Base-by-base conservation (phyloP, 1,140 invertebrate genomes). In the Drosophila truncata region DNA sequence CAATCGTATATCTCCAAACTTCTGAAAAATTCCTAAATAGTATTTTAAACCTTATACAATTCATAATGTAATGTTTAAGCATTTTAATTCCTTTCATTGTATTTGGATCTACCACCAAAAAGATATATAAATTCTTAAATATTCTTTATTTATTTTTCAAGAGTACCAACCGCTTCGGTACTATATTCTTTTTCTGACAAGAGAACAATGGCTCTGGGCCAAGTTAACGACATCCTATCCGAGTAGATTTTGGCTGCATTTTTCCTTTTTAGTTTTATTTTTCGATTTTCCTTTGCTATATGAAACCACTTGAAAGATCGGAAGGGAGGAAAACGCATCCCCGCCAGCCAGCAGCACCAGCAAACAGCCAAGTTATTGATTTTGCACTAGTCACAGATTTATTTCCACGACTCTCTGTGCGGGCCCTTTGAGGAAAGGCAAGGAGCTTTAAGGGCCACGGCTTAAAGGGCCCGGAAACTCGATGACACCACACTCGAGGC, bases 341-440 rank as follows among this genome's bases (percentile, higher is more conserved):
- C 58, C 57, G 18, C 25, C 27, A 46, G 42, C 52, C 37, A 42
- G 9, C 23, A 35, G 33, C 27, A 58, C 57, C 61, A 46, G 42
- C 50, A 60, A 54, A 33, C 57, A 44, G 44, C 54, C 55, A 61
- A 75, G 46, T 69, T 88, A 88, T 88, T 88, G 84, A 90, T 88
- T 88, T 84, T 80, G 67, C 73, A 75, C 80, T 88, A 90, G 77
- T 60, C 58, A 50, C 73, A 90, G 85, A 87, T 87, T 90, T 85
- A 42, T 81, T 80, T 69, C 39, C 42, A 35, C 42, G 35, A 27
- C 66, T 81, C 62, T 66, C 39, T 54, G 29, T 64, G 33, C 60
- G 44, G 44, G 33, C 23, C 33, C 18, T 46, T 18, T 33, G 41
- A 50, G 55, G 54, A 41, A 57, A 46, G n/a, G 57, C 59, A 37